Evolutionary conservation across 1,140 invertebrate species (phyloP), one percentile per base, ranked within the genome.

Genomic region (Venturia canescens): DNA sequence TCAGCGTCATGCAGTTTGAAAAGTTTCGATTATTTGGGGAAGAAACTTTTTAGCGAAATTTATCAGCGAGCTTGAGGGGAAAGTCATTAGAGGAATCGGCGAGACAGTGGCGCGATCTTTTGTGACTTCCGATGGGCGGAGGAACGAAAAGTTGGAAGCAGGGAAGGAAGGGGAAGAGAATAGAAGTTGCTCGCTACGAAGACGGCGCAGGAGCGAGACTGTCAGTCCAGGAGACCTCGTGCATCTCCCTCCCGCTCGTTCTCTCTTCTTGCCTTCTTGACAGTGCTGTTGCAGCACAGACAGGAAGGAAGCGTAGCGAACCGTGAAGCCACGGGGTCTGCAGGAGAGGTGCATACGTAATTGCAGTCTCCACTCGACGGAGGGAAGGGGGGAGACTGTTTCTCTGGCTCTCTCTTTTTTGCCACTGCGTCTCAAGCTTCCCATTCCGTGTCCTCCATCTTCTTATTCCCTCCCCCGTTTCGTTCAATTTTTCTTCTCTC

Each of bases 241-340:
- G 7, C 16, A 29, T 72, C 27, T 72, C 34, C 44, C 11, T 53
- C 4, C 15, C 48, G 4, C 3, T 53, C 48, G 13, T n/a, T 53
- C 5, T 53, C 15, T 3, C 5, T 11, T 18, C 18, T 53, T 21
- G 4, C 80, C 81, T 44, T 44, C 38, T 44, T 44, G 38, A 44
- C 83, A 83, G 85, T 87, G 87, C n/a, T n/a, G 87, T 88, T 88
- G 85, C 85, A 81, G 86, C 84, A 31, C 66, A 89, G 90, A 90
- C 90, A 90, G 90, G 90, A 91, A 91, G 90, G 90, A 91, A 91
- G 89, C 89, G 89, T 89, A 90, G 87, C 90, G 86, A 89, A 91
- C 89, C 90, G 90, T 86, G 87, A 88, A 90, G 89, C 88, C 87
- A 88, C 88, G 85, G 88, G 85, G 84, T 87, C 88, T 86, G 83